Evolutionary conservation across 2,888 invertebrate genomes (phyloP), one percentile per base, ranked within the genome.

Genomic region (Crocallis elinguaria): DNA sequence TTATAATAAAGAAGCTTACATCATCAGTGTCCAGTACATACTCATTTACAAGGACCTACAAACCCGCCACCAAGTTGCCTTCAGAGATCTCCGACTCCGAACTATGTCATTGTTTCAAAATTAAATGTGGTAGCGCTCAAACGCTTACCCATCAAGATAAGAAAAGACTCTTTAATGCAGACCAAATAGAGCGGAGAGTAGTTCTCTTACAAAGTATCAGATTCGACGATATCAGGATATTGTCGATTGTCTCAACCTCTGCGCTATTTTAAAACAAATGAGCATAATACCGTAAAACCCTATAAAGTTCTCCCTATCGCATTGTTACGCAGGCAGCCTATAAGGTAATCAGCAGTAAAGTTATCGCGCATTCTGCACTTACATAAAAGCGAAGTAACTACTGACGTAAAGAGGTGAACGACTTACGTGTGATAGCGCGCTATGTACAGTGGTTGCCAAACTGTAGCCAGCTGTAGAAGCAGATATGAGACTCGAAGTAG

Each of bases 341-440:
- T n/a, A 50, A 25, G n/a, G 38, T 50, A 55, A 55, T 52, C 49
- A 38, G 36, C 37, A 45, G 25, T 50, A 49, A 37, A 21, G 57
- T 59, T 55, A 52, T 42, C 51, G 38, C 32, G 39, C 53, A 54
- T 25, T 25, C 57, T 51, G 35, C 42, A 37, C 44, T 9, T 9
- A 50, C 42, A 56, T 60, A 60, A 32, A 50, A n/a, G n/a, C n/a
- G n/a, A n/a, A n/a, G n/a, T 60, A 56, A 56, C 38, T 19, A 19
- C 49, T 56, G 55, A 63, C 58, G 56, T 39, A 44, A 51, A 29
- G 37, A 57, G 62, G 60, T 57, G 58, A 58, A 58, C 42, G 60
- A 63, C 60, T 57, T 23, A 19, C 11, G 30, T 49, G 41, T 25
- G 46, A 46, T 56, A 35, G n/a, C 42, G 39, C 25, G 44, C 30